Evolutionary conservation across 2,797 vertebrate genomes (phyloP), one percentile per base, ranked within the genome.

Genomic region (Dipus sagitta): DNA sequence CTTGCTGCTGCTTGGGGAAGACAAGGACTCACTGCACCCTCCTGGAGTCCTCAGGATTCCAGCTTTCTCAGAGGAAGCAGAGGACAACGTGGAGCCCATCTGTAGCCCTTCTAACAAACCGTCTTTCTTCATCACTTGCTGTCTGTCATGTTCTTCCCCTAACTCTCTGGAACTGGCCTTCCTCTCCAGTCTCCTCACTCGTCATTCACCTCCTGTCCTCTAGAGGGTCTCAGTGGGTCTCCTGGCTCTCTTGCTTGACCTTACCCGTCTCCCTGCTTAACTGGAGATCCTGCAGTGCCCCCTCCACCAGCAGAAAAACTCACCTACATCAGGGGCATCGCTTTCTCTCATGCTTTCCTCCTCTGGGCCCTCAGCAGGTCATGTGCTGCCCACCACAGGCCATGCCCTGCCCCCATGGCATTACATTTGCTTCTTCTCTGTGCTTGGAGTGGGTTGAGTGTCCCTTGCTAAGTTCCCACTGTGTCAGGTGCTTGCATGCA

Each of bases 141-240:
- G 65, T 88, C 82, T 77, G 65, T 88, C 54, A 3, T 65, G 86
- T 80, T 70, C 42, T 58, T 32, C 67, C 30, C 76, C 52, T 14
- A 28, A 60, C 7, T 42, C 54, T 34, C 14, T 2, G 79, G 17
- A 34, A 34, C 47, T 34, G 4, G 14, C 60, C 5, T 60, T 71
- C 3, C 47, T 34, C 95, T 86, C 88, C 95, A 82, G 94, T 93
- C 42, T 85, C 30, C 54, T 26, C 10, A 3, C 21, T 32, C 54
- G 2, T 32, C 78, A 76, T 60, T 26, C n/a, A 3, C 60, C 87
- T 11, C 0, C 13, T 24, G 9, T 15, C 65, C 34, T 26, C 4
- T 6, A 72, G 18, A 2, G 60, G 74, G 0, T 11, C n/a, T 60
- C 60, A 1, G 15, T 2, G 0, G n/a, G 62, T 64, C 65, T 76